Base-by-base conservation (phyloP, 2,113 vertebrate species). In the Pipa parva region DNA sequence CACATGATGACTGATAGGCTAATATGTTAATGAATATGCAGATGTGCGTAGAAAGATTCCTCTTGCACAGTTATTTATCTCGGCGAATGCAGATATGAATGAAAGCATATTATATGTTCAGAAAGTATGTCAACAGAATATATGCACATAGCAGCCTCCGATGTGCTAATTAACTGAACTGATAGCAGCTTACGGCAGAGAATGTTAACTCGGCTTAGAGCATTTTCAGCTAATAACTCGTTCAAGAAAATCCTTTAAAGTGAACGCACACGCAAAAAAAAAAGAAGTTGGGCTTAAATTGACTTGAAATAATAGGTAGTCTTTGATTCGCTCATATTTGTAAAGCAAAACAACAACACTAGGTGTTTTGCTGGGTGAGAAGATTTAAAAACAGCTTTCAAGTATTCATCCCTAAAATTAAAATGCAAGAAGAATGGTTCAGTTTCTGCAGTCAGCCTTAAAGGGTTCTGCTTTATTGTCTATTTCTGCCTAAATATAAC, bases 21-120 rank as follows among this genome's bases (percentile, higher is more conserved):
- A 42, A 42, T 42, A 42, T 7, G 13, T n/a, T n/a, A 12, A 42
- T 4, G 39, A 42, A 42, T 42, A 42, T 42, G 39, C 39, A n/a
- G n/a, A 42, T 42, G 13, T 42, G 39, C 15, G 39, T 18, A 5
- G 39, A 42, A 42, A 42, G n/a, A 42, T 42, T 42, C 17, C 12
- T 42, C 2, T 42, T 1, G 39, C 13, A 5, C 39, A 42, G 5
- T 42, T 42, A 42, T 54, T 17, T 54, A 54, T 54, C 50, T 26
- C 12, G 7, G 50, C 50, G 26, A 26, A 26, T 15, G n/a, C 39
- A 42, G 39, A 15, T 42, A 42, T 42, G 39, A 42, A 42, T 42
- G 39, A 42, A 42, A 42, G 39, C 39, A 42, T 42, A 42, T 54
- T 54, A 54, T 26, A 54, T 26, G 25, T 17, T 27, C 50, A 54